Evolutionary conservation across 2,888 invertebrate species (phyloP).

Genomic region (Augochlorella aurata): DNA sequence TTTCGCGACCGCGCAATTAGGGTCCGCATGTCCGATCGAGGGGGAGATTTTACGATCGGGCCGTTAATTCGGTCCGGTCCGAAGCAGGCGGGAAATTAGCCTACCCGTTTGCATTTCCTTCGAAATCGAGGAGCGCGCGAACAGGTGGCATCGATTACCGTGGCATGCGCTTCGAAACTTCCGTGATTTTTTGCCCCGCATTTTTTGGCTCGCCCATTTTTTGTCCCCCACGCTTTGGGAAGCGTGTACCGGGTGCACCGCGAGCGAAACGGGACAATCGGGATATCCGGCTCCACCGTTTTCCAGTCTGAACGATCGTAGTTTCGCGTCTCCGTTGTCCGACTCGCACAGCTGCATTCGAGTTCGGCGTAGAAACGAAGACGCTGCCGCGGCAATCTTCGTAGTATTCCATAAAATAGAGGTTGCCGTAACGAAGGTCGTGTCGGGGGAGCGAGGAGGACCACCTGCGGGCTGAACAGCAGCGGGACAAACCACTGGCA

Average conservation of each 20-base stretch:
- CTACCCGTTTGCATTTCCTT: slow-evolving; percentile 50
- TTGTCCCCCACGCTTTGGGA: too few relatives aligned
- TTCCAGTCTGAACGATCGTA: too few relatives aligned
- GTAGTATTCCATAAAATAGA: too few relatives aligned
- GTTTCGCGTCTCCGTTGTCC: too few relatives aligned
- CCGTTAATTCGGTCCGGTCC: slow-evolving; percentile 26
- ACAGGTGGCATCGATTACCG: slow-evolving; percentile 70
- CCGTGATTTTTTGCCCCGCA: slow-evolving; percentile 60
- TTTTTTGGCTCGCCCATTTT: too few relatives aligned
- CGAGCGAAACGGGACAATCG: too few relatives aligned
- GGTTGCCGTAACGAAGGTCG: slow-evolving; percentile 47
- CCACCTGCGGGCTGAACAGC: slow-evolving; percentile 73
- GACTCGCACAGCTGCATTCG: too few relatives aligned
- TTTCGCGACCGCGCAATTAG: slow-evolving; percentile 37
- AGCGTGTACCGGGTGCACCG: too few relatives aligned
- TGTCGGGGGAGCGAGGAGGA: slow-evolving; percentile 55
- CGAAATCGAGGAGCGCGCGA: slow-evolving; percentile 58
- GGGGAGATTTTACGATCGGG: slow-evolving; percentile 39
- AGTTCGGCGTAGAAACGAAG: too few relatives aligned
- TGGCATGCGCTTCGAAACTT: slow-evolving; percentile 65
- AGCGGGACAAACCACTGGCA: slow-evolving; percentile 72
- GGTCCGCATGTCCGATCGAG: neutral
- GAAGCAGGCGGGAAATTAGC: slow-evolving; percentile 29
- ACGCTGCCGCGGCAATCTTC: too few relatives aligned
- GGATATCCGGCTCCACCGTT: too few relatives aligned